These are phyloP conservation scores for Odocoileus hemionus DNA, from an alignment of 2,113 vertebrate species.

Conservation along the genomic window DNA sequence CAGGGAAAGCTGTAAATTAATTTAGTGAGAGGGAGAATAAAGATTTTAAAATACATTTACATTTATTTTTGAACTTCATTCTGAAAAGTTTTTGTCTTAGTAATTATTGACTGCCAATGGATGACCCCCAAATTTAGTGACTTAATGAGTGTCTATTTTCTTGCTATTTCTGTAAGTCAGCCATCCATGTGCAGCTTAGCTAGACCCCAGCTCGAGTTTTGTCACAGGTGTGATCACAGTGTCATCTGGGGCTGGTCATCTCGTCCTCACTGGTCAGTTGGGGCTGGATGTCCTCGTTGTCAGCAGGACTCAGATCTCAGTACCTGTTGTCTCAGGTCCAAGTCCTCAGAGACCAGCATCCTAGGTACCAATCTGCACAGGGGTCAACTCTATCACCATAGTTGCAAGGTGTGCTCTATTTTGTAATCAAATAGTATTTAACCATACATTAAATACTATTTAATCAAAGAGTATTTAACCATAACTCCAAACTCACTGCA, in stretches of 20 bases:
- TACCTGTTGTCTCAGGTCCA: fast-evolving
- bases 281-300: fast-evolving
- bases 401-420: fast-evolving
- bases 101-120: fast-evolving
- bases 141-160: too few relatives aligned
- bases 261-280: neutral
- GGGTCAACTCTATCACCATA: too few relatives aligned
- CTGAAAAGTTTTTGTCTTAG: neutral
- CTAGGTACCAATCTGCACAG: fast-evolving
- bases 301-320: fast-evolving
- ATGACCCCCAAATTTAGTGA: neutral
- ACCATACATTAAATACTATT: neutral
- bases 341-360: neutral
- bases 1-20: neutral
- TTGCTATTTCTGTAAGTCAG: neutral
- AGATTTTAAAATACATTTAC: fast-evolving
- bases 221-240: fast-evolving
- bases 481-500: neutral
- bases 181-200: fast-evolving
- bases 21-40: fast-evolving
- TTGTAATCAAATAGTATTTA: neutral
- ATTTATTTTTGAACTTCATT: neutral
- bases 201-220: too few relatives aligned
- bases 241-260: fast-evolving
- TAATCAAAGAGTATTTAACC: neutral